Evolutionary conservation across 2,888 invertebrate species (phyloP).

Genomic region (Sclerodermus sp.): DNA sequence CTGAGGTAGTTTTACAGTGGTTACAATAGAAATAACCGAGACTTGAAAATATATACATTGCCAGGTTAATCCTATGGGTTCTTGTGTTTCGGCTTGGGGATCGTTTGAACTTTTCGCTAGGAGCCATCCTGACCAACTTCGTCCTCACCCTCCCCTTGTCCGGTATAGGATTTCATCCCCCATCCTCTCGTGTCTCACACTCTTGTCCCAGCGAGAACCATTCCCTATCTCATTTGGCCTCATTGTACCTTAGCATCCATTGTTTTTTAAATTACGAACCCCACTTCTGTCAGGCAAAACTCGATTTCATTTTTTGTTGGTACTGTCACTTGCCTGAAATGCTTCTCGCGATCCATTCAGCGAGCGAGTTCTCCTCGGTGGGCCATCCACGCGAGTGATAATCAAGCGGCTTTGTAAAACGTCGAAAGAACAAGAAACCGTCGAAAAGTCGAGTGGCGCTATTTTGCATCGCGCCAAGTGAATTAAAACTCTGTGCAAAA

Average conservation of each 20-base stretch:
- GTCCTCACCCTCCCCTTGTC: slow-evolving; percentile 39
- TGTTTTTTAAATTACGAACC: slow-evolving; percentile 57
- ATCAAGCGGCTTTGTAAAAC: slow-evolving; percentile 17
- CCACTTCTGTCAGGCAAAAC: slow-evolving; percentile 50
- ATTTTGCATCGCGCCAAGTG: no score
- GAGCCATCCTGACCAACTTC: slow-evolving; percentile 39
- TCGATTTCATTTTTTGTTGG: slow-evolving; percentile 52
- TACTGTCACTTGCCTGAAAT: slow-evolving; percentile 50
- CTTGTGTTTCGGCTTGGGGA: slow-evolving; percentile 34
- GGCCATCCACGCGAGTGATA: slow-evolving; percentile 24
- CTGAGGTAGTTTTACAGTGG: no score
- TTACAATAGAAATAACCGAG: no score
- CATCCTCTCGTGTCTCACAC: slow-evolving; percentile 35
- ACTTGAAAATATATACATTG: no score
- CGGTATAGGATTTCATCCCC: slow-evolving; percentile 52
- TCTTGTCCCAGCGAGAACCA: slow-evolving; percentile 41
- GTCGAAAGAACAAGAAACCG: no score
- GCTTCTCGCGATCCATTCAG: slow-evolving; percentile 40
- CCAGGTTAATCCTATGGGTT: slow-evolving; percentile 15
- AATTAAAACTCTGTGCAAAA: no score
- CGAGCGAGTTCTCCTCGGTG: slow-evolving; percentile 23
- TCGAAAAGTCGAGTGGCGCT: no score
- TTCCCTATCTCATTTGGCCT: slow-evolving; percentile 57
- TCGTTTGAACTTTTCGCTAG: slow-evolving; percentile 45
- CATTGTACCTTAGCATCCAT: slow-evolving; percentile 54